Evolutionary conservation across 2,888 invertebrate species (phyloP).

Genomic region (Galerucella pusilla): DNA sequence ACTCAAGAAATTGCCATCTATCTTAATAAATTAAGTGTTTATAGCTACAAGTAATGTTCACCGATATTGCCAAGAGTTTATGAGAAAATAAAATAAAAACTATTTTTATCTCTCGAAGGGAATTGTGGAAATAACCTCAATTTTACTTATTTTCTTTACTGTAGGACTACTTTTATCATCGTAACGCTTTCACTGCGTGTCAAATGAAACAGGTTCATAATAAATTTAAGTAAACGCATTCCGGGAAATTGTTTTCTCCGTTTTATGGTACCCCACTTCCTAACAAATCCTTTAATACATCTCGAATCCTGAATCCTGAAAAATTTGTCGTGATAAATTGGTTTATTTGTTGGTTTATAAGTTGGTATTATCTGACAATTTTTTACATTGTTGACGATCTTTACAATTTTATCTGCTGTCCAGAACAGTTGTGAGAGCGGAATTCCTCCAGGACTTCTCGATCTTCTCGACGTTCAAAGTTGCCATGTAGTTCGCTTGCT

Average conservation of each 20-base stretch:
- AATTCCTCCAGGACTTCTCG: no score
- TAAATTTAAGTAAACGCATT: constrained; percentile 27
- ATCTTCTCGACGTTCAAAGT: no score
- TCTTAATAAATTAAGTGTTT: no score
- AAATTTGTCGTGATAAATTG: not conserved
- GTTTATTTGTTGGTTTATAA: no score
- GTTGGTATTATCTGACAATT: not conserved
- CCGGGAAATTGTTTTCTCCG: constrained; percentile 24
- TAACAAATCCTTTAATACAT: constrained; percentile 14
- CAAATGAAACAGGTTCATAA: constrained; percentile 27
- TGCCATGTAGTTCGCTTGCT: no score
- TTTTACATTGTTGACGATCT: not conserved
- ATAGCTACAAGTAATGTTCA: no score
- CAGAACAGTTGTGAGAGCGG: not conserved
- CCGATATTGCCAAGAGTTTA: not conserved
- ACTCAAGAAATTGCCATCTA: no score
- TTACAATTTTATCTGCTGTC: not conserved
- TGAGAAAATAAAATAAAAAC: not conserved
- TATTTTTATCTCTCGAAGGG: not conserved
- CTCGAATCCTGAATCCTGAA: no score
- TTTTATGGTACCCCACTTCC: constrained; percentile 16
- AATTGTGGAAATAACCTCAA: constrained; percentile 1
- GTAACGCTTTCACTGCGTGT: constrained; percentile 13
- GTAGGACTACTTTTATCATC: constrained; percentile 5
- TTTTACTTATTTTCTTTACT: constrained; percentile 3